A percentile compares a stretch with the other conserved stretches of the same genome.
Conservation (phyloP, 2,888 invertebrate genomes). For the Brenthis daphne region DNA sequence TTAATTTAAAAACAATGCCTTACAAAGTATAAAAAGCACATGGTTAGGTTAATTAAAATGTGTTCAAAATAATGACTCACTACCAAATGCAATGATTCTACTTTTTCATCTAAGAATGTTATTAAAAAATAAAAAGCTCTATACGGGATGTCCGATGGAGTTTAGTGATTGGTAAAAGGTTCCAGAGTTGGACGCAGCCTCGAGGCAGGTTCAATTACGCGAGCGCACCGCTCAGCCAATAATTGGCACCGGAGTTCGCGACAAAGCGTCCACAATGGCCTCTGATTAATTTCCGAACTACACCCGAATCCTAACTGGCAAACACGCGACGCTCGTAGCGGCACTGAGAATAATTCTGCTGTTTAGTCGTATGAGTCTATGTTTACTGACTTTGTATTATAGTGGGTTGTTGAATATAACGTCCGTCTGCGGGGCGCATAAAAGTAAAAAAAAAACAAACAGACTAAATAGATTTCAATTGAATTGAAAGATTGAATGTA, state of each 20-base stretch:
- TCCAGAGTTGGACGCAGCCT: conserved; percentile 46
- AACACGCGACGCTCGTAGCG: conserved; percentile 64
- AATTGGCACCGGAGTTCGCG: conserved; percentile 75
- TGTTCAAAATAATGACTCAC: neutral
- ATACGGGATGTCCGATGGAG: conserved; percentile 14
- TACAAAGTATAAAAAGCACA: too few species aligned
- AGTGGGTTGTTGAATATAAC: too few species aligned
- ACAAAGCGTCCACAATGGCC: conserved; percentile 80
- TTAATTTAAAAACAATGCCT: neutral
- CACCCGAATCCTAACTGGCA: conserved; percentile 79
- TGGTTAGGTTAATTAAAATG: too few species aligned
- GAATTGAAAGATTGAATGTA: too few species aligned
- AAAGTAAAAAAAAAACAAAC: too few species aligned
- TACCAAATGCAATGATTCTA: neutral
- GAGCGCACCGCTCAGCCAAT: conserved; percentile 68
- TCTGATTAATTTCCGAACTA: conserved; percentile 81
- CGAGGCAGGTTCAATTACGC: conserved; percentile 74
- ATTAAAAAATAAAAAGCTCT: neutral
- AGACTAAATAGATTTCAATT: too few species aligned
- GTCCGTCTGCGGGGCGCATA: too few species aligned
- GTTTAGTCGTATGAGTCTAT: conserved; percentile 23
- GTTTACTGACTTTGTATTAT: neutral
- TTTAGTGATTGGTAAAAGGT: conserved; percentile 41
- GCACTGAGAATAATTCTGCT: conserved; percentile 59
- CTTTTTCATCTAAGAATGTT: neutral